Base-by-base conservation (phyloP, 2,113 vertebrate genomes). In the Dasyornis broadbenti region DNA sequence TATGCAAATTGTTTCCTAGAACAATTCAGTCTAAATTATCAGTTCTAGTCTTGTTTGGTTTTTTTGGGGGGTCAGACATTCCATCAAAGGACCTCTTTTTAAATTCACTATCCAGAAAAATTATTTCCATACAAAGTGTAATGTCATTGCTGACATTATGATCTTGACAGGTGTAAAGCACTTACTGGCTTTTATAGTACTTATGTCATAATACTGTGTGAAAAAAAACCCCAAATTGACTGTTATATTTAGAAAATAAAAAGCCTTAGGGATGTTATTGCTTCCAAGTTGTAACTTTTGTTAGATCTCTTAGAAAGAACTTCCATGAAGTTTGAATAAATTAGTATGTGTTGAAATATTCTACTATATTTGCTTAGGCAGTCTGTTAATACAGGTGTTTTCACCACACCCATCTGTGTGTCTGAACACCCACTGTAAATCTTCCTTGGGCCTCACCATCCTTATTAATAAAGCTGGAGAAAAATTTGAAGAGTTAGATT, bases 171-270 rank as follows among this genome's bases (percentile, higher is more conserved):
- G 53, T 94, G 78, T 94, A 70, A 94, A 82, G 57, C 63, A 64
- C 49, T 79, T 89, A 68, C 0, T 75, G 31, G 59, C 27, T 83
- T 72, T 93, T 78, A n/a, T 60, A 52, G 56, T 52, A 54, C 42
- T 91, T 86, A 21, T 6, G 14, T 35, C 63, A 35, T 75, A 90
- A 78, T 54, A 59, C 35, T 1, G 2, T 68, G 86, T 42, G 42
- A 65, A 95, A 93, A 56, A 61, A 0, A 3, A 0, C 3, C 26
- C 39, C 23, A 65, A 92, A 28, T 45, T 68, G 39, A 42, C 35
- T 81, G 66, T 70, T 91, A 30, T 8, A 72, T 89, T 91, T 87
- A 87, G 69, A 61, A 96, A 95, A 95, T 64, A 65, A 82, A 92
- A 96, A 49, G 39, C 86, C 73, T 75, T 65, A 72, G 53, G 73